Conservation (phyloP, 2,113 vertebrate genomes). For the Corydoras maculifer region DNA sequence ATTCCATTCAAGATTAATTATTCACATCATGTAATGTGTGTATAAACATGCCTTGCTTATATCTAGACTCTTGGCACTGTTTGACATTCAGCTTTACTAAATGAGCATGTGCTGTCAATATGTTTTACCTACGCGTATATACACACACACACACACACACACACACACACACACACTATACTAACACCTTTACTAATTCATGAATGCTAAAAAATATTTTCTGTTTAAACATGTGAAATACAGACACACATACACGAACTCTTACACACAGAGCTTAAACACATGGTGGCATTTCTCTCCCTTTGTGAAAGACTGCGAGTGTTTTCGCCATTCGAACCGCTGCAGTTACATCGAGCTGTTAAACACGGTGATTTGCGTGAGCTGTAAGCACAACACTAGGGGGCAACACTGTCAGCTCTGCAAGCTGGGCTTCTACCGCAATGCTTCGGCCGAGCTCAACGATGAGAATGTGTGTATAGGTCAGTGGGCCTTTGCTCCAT, state of each 20-base stretch:
- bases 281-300: constrained; percentile 46
- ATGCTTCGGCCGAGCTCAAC: constrained; percentile 93
- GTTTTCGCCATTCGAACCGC: constrained; percentile 98
- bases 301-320: constrained; percentile 95
- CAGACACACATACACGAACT: too few relatives aligned
- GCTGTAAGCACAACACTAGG: constrained; percentile 99
- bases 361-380: constrained; percentile 98
- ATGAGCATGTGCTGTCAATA: constrained; percentile 69
- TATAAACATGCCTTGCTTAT: constrained; percentile 62
- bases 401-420: constrained; percentile 99
- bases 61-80: constrained; percentile 55
- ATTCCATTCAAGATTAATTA: constrained; percentile 32
- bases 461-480: constrained; percentile 99
- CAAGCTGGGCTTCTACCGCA: constrained; percentile 99
- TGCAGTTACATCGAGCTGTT: constrained; percentile 99
- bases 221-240: too few relatives aligned
- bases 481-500: constrained; percentile 72
- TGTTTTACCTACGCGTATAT: constrained; percentile 18
- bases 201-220: too few relatives aligned
- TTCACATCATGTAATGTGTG: constrained; percentile 26
- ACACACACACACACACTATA: background rate
- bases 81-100: constrained; percentile 28
- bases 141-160: background rate
- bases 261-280: constrained; percentile 33
- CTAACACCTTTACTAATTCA: too few relatives aligned